Conservation (phyloP, 1,140 invertebrate species). For the Tetragonula clypearis region DNA sequence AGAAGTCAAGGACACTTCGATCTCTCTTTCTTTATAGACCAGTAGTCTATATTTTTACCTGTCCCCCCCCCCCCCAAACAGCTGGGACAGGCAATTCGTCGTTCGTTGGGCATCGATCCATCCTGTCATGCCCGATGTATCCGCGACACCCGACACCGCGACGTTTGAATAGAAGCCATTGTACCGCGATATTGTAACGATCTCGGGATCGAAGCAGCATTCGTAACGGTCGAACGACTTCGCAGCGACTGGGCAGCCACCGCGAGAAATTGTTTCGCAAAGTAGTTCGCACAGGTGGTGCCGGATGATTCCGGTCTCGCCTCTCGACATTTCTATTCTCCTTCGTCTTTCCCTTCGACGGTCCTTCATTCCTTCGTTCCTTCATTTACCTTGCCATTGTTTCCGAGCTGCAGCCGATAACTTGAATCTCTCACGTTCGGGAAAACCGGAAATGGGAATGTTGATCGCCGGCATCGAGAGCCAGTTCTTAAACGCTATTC, state of each 20-base stretch:
- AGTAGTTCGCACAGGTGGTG: conserved; percentile 68
- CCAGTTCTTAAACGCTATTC: no score
- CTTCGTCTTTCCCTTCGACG: not conserved
- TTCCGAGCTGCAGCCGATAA: conserved; percentile 34
- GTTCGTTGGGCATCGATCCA: conserved; percentile 29
- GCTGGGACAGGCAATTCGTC: conserved; percentile 39
- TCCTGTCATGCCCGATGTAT: conserved; percentile 26
- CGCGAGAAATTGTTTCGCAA: conserved; percentile 65
- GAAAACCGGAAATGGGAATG: conserved; percentile 1
- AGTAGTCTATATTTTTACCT: no score
- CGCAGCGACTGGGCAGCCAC: conserved; percentile 41
- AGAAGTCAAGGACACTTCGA: no score
- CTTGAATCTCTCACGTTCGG: conserved; percentile 30
- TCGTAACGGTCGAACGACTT: conserved; percentile 65
- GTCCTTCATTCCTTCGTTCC: conserved; percentile 38
- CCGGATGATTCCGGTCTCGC: conserved; percentile 63
- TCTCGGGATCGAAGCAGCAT: conserved; percentile 64
- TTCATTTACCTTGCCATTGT: conserved; percentile 60
- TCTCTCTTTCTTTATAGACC: not conserved
- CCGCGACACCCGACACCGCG: conserved; percentile 60
- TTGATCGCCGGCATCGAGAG: no score
- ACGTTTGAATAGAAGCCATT: conserved; percentile 59
- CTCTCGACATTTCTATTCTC: conserved; percentile 59
- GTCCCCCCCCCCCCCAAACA: no score
- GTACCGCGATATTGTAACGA: conserved; percentile 63